Base-by-base conservation (phyloP, 1,140 invertebrate genomes). In the Telenomus remus region DNA sequence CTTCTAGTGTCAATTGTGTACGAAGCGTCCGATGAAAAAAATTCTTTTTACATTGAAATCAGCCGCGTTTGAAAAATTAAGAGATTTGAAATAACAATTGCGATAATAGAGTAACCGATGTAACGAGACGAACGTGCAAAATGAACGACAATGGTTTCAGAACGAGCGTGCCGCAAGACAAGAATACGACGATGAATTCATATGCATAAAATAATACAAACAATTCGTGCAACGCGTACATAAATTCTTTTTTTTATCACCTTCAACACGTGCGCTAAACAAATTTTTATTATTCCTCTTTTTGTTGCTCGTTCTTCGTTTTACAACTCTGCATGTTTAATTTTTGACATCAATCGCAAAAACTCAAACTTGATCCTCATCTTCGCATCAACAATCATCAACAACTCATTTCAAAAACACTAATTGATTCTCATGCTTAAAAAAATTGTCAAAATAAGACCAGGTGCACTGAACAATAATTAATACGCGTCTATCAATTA, bases 61-160 rank as follows among this genome's bases (percentile, higher is more conserved):
- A 44, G 43, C 1, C 11, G 37, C 19, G 19, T 27, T 27, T 27
- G 19, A 27, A 44, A 51, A 61, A 51, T 61, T 43, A 51, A 51
- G 48, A 34, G 49, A 10, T 47, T 44, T 37, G 13, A 19, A 63
- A 47, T 33, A 54, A 35, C 27, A 47, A 63, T 47, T 54, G 14
- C 4, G 13, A 51, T n/a, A 33, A 34, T 14, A 44, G 15, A 27
- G 19, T 15, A 44, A 35, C 16, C 12, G 37, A 39, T 11, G 19
- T 27, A 39, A 39, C n/a, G 12, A 11, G 27, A 47, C 7, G 2
- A n/a, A n/a, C 19, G 5, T 12, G 14, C n/a, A n/a, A 33, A 50
- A 9, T 11, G 37, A 61, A 50, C 9, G 50, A 63, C 39, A 53
- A 53, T 33, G 11, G 9, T 34, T 14, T 51, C 1, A 1, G 8